phyloP scores from a whole-genome alignment of 37 sponge, comb jelly and placozoan genomes.

The Petrosia ficiformis region DNA sequence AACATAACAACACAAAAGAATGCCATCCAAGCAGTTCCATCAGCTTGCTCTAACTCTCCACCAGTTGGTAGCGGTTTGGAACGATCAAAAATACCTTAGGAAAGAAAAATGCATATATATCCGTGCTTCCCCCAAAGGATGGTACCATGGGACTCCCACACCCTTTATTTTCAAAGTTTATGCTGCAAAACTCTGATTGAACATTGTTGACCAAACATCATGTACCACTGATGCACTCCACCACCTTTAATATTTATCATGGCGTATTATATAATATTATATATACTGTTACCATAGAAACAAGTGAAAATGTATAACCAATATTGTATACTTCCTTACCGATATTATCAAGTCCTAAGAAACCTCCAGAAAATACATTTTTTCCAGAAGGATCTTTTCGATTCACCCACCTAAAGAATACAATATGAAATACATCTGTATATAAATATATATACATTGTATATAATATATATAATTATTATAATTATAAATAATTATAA shows the following conservation, averaged over 20 bases:
- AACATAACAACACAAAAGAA: conserved; percentile 94
- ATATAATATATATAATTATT: background rate
- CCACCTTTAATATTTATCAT: too few species aligned
- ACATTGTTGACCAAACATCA: too few species aligned
- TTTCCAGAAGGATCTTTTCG: conserved; percentile 90
- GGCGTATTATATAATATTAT: too few species aligned
- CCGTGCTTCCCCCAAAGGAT: too few species aligned
- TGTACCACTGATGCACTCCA: too few species aligned
- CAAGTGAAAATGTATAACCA: background rate
- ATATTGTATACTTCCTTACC: conserved; percentile 64
- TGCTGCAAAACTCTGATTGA: too few species aligned
- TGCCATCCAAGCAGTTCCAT: conserved; percentile 99
- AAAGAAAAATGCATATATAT: background rate
- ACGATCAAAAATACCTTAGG: conserved; percentile 86
- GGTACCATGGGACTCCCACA: too few species aligned
- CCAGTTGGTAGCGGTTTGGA: conserved; percentile 92
- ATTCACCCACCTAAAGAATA: conserved; percentile 90
- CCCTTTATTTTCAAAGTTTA: too few species aligned
- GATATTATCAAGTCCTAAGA: conserved; percentile 94
- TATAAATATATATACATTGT: background rate
- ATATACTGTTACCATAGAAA: too few species aligned
- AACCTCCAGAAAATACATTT: conserved; percentile 95
- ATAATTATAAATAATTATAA: background rate
- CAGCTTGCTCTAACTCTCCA: conserved; percentile 89
- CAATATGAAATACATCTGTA: conserved; percentile 1